Conservation (phyloP, 2,113 vertebrate species). For the Chaenocephalus aceratus region DNA sequence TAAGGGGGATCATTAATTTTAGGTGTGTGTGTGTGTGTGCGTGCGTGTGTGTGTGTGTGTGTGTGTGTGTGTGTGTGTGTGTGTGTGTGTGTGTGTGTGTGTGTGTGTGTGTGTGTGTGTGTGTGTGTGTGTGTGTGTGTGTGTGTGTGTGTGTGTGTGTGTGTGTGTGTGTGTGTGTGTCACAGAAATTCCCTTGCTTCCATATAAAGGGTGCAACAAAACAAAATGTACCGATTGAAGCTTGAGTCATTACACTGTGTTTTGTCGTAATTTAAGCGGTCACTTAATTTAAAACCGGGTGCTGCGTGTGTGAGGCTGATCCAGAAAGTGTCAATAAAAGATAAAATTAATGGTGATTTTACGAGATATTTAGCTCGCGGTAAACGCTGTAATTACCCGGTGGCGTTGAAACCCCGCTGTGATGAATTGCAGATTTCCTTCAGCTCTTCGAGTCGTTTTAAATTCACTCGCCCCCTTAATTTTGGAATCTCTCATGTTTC, state of each 20-base stretch:
- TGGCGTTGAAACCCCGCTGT: slow-evolving; percentile 31
- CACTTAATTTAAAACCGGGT: slow-evolving; percentile 48
- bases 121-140: no score
- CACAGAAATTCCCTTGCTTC: no score
- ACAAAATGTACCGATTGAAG: slow-evolving; percentile 40
- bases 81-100: no score
- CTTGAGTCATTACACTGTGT: slow-evolving; percentile 27
- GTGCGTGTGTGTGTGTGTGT: no score
- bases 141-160: no score
- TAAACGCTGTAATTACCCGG: slow-evolving; percentile 35
- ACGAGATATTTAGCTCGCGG: slow-evolving; percentile 15
- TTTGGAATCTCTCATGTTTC: slow-evolving; percentile 24
- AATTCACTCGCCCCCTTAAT: slow-evolving; percentile 26
- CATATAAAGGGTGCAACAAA: slow-evolving; percentile 5
- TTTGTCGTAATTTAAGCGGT: slow-evolving; percentile 43
- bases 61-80: no score
- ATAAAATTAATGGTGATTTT: neutral
- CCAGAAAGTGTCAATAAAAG: slow-evolving; percentile 3
- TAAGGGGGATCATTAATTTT: no score
- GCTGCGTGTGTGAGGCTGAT: slow-evolving; percentile 25
- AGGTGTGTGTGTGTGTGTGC: no score
- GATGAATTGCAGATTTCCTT: slow-evolving; percentile 46
- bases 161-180: no score
- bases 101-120: no score
- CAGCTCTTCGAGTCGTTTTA: slow-evolving; percentile 17